Conservation (phyloP, 1,140 invertebrate genomes). For the Orchestia grillus region DNA sequence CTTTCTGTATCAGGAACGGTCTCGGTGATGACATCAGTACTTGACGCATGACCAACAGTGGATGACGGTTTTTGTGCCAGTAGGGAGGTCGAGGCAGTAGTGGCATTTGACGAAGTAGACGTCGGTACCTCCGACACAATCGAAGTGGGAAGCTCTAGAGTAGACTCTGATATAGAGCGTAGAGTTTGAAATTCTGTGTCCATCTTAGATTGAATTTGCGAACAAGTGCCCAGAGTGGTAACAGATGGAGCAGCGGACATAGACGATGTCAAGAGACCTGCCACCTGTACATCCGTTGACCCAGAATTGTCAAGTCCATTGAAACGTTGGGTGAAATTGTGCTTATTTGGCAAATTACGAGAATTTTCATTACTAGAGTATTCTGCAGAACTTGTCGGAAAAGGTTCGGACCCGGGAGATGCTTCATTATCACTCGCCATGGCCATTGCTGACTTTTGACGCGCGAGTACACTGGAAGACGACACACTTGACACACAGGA, state of each 20-base stretch:
- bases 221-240: background rate
- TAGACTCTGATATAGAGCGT: background rate
- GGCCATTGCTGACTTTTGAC: background rate
- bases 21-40: background rate
- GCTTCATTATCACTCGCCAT: background rate
- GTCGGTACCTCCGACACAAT: background rate
- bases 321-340: background rate
- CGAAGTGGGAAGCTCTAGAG: background rate
- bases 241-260: background rate
- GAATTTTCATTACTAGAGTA: background rate
- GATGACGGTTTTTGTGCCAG: background rate
- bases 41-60: background rate
- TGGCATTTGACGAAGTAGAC: background rate
- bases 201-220: background rate
- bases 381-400: background rate
- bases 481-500: slow-evolving; percentile 16
- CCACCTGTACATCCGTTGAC: background rate
- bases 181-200: background rate
- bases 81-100: background rate
- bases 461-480: background rate
- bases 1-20: background rate
- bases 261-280: background rate
- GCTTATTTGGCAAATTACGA: background rate
- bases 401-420: background rate
- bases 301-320: background rate